Base-by-base conservation (phyloP, 2,888 invertebrate species). In the Caenorhabditis sulstoni region DNA sequence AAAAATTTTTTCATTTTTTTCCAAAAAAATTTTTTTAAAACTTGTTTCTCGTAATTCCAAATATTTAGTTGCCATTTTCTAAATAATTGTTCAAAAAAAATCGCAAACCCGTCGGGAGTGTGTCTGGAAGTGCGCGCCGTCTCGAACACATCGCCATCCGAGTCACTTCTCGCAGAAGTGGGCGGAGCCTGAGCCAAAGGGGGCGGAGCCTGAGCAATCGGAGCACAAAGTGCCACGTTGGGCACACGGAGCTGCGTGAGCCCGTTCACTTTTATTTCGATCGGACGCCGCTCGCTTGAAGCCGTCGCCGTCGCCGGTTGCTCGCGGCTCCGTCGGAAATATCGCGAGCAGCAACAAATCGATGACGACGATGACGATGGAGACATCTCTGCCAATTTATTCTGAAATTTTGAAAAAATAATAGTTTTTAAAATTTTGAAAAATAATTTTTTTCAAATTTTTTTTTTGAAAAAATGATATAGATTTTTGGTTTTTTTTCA, bases 231-330 rank as follows among this genome's bases (percentile, higher is more conserved):
- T 14, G 62, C 71, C 14, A 73, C 73, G 18, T 58, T 55, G 0
- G 64, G 64, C 5, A 65, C 39, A 20, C 39, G 57, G 9, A 64
- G 44, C 37, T 64, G 73, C 0, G 64, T 29, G 39, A 57, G 50
- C 29, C 64, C 73, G 22, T 73, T 73, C 8, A 73, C 73, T 49
- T 73, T 73, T 3, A 73, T 73, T 22, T 73, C 73, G 20, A 73
- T 65, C 9, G 57, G 57, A 14, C 55, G 62, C n/a, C 41, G 18
- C n/a, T 20, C 22, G 3, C 8, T 44, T 1, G 23, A 37, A 16
- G 39, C 1, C 11, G 29, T 44, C 11, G 44, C 5, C 14, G 44
- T 3, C 44, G n/a, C 5, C 14, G 16, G 45, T 37, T 39, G 52
- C 4, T 45, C 3, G 29, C 14, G 59, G 18, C 14, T 1, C 22